A percentile compares a stretch with the other conserved stretches of the same genome.
Conservation (phyloP, 1,140 invertebrate genomes). For the Neuroterus valhalla region DNA sequence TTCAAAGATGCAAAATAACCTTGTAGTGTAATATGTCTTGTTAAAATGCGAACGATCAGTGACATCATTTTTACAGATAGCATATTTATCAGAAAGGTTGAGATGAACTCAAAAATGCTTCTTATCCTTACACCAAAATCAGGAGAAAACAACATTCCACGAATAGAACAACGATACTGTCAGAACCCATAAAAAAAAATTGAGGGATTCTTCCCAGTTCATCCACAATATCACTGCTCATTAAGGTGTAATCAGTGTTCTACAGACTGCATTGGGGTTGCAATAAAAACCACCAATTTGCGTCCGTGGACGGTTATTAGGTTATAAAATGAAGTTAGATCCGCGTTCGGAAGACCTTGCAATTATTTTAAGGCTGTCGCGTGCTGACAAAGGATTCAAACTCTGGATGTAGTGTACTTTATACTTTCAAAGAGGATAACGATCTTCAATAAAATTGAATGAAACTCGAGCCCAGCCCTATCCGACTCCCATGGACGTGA, state of each 20-base stretch:
- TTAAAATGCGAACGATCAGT: neutral
- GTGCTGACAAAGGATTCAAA: slow-evolving; percentile 21
- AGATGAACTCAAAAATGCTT: too few species aligned
- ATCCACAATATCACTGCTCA: too few species aligned
- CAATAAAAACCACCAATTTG: neutral
- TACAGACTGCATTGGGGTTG: too few species aligned
- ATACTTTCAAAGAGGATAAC: neutral
- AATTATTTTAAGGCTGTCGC: slow-evolving; percentile 1
- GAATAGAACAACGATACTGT: too few species aligned
- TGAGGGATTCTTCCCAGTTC: too few species aligned
- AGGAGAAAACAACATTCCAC: too few species aligned
- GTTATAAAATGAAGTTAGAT: slow-evolving; percentile 3
- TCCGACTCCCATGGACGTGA: too few species aligned
- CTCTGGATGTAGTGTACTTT: neutral
- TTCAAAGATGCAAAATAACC: slow-evolving; percentile 16
- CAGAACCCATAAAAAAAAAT: too few species aligned
- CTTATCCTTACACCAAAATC: too few species aligned
- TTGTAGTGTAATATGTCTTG: neutral
- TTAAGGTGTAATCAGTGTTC: too few species aligned
- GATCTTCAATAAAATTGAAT: neutral
- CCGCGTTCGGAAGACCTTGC: neutral
- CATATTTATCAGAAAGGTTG: too few species aligned
- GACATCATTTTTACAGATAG: slow-evolving; percentile 8
- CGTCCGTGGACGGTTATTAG: neutral
- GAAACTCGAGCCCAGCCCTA: too few species aligned